Evolutionary conservation across 2,113 vertebrate genomes (phyloP), one percentile per base, ranked within the genome.

Genomic region (Protobothrops mucrosquamatus): DNA sequence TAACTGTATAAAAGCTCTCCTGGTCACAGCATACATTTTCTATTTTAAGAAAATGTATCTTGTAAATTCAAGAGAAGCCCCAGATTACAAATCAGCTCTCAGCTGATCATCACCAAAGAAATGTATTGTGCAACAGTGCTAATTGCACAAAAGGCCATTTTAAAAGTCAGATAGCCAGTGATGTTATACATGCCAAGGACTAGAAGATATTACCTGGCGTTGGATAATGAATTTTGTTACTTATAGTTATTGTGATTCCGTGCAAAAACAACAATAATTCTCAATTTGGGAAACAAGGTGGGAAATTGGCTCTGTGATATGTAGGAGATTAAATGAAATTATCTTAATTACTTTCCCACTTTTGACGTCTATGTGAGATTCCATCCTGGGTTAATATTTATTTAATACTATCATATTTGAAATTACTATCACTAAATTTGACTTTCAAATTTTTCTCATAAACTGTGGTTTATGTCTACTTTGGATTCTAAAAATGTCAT

Each of bases 391-490:
- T 54, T 55, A 90, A 89, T 85, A 57, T 0, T 0, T 39, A 89
- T 91, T 55, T 85, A 26, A 29, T 87, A 61, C 74, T 74, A 51
- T 81, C 69, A 20, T 20, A 39, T 22, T 87, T 2, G 0, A 81
- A 95, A 95, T 95, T 94, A 94, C 92, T 46, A 85, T 85, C 89
- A 6, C 85, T 34, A 61, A 48, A 86, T 93, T 93, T 95, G 93
- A 91, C 94, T 94, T 96, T 91, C 90, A 89, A 94, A 51, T 52
- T 48, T 93, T 94, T 56, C 59, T 94, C 29, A 14, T 54, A 10
- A 95, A 96, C 89, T n/a, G 46, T 11, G 85, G 46, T 90, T 93
- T 91, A 92, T 91, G 95, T 93, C 56, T 90, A 54, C 92, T 90
- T 86, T 87, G 24, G 22, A 56, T 43, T 87, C 87, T 94, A 94